Base-by-base conservation (phyloP, 2,113 vertebrate genomes). In the Labrus mixtus region DNA sequence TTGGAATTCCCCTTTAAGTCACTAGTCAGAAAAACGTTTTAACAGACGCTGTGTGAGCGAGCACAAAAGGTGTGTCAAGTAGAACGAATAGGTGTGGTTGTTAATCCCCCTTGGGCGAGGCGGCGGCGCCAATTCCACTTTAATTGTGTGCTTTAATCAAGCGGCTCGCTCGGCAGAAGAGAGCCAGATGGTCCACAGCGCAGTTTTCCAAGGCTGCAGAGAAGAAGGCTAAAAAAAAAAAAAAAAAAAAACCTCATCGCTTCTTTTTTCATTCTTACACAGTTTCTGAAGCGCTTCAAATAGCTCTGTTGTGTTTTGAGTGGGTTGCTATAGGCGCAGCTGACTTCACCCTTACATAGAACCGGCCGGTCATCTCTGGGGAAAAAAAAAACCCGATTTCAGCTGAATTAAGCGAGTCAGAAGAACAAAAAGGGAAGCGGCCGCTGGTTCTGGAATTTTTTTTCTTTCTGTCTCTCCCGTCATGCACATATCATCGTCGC, bases 71-170 rank as follows among this genome's bases (percentile, higher is more conserved):
- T 85, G n/a, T 16, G 62, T 37, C 64, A 63, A 72, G 54, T 43
- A 67, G 67, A 87, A 82, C 20, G 12, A 81, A 78, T 69, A 51
- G 51, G 68, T 82, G 62, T 11, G 23, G 80, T 77, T 68, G 63
- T 70, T 76, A 87, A 89, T 81, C 72, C 70, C 61, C 68, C 39
- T 59, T 10, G 67, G 68, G 70, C 25, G 73, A 81, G 64, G 60
- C 19, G 41, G 51, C 76, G 20, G 55, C 79, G 63, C 68, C 57
- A 25, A 65, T 76, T 79, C 69, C 15, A 15, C 41, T 79, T 83
- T 86, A 87, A 87, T 89, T 83, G 79, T 70, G 5, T 87, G 87
- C 51, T 86, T 84, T 73, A 84, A 90, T 86, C 68, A 83, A 78
- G 13, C 50, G 68, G 23, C 61, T 72, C 45, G 3, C 61, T 60